phyloP scores from a whole-genome alignment of 2,113 vertebrate genomes.

The Aythya baeri region DNA sequence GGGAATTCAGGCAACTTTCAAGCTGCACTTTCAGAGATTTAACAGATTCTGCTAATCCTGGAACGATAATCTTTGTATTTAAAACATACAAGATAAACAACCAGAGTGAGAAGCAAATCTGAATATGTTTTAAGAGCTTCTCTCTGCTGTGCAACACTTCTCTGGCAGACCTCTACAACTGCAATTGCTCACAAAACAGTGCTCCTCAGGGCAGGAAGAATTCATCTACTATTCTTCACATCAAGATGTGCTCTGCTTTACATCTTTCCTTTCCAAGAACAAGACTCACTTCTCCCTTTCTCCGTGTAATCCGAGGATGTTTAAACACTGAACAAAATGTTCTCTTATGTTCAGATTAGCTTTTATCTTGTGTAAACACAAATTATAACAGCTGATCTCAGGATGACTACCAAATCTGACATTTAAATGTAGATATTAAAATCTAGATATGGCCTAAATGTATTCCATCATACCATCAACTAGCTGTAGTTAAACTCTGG shows the following conservation, averaged over 20 bases:
- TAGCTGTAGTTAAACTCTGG: neutral
- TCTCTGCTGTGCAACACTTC: neutral
- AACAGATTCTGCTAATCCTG: neutral
- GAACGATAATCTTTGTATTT: neutral
- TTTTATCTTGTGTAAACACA: neutral
- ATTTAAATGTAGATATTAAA: neutral
- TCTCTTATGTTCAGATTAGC: neutral
- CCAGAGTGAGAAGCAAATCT: neutral
- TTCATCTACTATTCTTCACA: neutral
- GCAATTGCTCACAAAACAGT: fast-evolving
- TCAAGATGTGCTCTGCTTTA: neutral
- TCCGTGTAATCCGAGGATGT: neutral
- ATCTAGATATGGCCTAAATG: neutral
- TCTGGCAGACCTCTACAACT: neutral
- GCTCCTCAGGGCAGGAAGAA: neutral
- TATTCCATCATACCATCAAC: neutral
- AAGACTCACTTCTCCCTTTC: neutral
- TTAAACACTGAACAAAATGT: neutral
- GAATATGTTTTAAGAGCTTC: neutral
- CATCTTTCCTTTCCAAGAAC: neutral
- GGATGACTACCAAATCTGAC: neutral
- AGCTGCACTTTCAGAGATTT: neutral
- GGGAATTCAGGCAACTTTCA: neutral
- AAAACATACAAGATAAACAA: neutral
- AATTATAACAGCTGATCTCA: neutral